Evolutionary conservation across 2,113 vertebrate genomes (phyloP), one percentile per base, ranked within the genome.

Genomic region (Nibea albiflora): DNA sequence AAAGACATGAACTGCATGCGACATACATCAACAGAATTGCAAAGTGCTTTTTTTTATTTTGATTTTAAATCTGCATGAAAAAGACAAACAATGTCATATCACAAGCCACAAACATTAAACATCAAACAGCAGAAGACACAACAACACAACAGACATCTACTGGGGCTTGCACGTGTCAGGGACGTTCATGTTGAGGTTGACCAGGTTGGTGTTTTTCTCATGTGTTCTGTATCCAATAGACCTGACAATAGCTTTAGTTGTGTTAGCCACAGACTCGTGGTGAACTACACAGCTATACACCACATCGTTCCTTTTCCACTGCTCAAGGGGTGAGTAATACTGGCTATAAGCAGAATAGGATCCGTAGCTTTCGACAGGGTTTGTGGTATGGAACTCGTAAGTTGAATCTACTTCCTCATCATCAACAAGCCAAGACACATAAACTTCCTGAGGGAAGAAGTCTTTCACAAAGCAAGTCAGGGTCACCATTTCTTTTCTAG

Each of bases 401-500:
- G 2, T 2, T n/a, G 85, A 42, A 53, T 44, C 9, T 54, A 57
- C 17, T 22, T 50, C 39, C 14, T 72, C 17, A 28, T 96, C 93
- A 74, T 94, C 35, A 74, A 85, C 88, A 85, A 93, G 92, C 95
- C 95, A 96, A 89, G 84, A 72, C 66, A 96, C 90, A 15, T 57
- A 87, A 82, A 95, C 52, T 0, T 94, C 93, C 26, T 74, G 31
- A 50, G 95, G 95, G 76, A 31, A 85, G 94, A 96, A 96, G 52
- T 92, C 92, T 93, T 94, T 95, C 84, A 94, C 92, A 85, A 71
- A 95, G 90, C 95, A 96, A 90, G 91, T 94, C 89, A 96, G 93
- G 90, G 93, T 93, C 89, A 95, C 86, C 11, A 0, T 47, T 0
- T 44, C 3, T n/a, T 20, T 76, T 17, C 1, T 62, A 77, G 49